These are phyloP conservation scores for Hecatera dysodea DNA, from an alignment of 2,888 invertebrate genomes.

Conservation along the genomic window DNA sequence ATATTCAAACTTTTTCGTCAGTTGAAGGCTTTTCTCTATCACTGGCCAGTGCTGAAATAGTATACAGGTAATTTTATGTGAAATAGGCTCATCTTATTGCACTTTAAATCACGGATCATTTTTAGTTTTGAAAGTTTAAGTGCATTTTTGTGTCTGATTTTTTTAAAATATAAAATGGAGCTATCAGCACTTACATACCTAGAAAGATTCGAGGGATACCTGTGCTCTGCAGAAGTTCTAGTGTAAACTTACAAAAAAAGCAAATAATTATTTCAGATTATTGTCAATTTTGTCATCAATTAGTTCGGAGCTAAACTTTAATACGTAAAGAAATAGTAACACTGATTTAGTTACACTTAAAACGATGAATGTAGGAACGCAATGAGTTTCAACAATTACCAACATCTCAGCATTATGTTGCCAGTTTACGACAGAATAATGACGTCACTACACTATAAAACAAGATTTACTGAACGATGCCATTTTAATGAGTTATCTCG, in stretches of 20 bases:
- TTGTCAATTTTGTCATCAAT: no score
- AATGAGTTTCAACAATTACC: slow-evolving; percentile 38
- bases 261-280: no score
- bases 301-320: no score
- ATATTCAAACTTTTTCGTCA: neutral
- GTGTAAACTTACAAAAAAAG: no score
- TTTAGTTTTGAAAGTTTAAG: neutral
- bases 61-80: neutral
- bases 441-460: slow-evolving; percentile 72
- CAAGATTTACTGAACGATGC: slow-evolving; percentile 69
- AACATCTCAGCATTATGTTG: slow-evolving; percentile 50
- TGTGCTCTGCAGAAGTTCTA: no score
- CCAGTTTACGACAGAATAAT: slow-evolving; percentile 57
- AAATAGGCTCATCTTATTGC: no score
- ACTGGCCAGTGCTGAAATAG: neutral
- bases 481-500: slow-evolving; percentile 70
- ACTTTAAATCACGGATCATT: neutral
- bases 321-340: slow-evolving; percentile 5
- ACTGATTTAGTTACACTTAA: slow-evolving; percentile 19
- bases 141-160: neutral
- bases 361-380: slow-evolving; percentile 22
- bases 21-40: neutral
- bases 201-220: neutral
- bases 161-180: no score
- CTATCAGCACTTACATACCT: no score